phyloP scores from a whole-genome alignment of 1,140 invertebrate species.

The Trichonephila inaurata region DNA sequence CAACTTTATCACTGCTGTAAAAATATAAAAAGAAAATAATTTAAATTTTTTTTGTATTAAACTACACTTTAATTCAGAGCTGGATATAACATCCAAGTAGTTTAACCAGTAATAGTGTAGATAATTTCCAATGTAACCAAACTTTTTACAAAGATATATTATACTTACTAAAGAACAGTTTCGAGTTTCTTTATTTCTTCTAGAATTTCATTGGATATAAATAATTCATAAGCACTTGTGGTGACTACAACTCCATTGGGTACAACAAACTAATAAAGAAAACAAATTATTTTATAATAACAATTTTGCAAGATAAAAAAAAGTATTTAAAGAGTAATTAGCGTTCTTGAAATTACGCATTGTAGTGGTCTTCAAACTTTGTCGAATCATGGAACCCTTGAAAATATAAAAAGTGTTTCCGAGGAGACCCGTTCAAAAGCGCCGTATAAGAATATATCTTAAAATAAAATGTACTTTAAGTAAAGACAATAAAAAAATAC shows the following conservation, averaged over 20 bases:
- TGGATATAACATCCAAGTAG: too few species aligned
- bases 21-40: background rate
- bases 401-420: too few species aligned
- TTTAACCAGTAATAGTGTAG: too few species aligned
- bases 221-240: slow-evolving; percentile 80
- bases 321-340: background rate
- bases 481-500: too few species aligned
- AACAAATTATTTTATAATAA: background rate
- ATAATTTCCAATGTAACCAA: too few species aligned
- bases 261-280: slow-evolving; percentile 78
- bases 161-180: slow-evolving; percentile 24
- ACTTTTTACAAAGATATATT: background rate
- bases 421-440: too few species aligned
- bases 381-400: too few species aligned
- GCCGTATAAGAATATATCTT: too few species aligned
- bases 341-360: background rate
- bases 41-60: background rate
- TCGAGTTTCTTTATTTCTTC: slow-evolving; percentile 29
- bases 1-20: background rate
- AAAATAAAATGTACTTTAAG: too few species aligned
- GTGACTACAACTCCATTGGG: slow-evolving; percentile 85
- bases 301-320: background rate
- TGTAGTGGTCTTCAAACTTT: too few species aligned
- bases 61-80: too few species aligned
- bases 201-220: background rate